Evolutionary conservation across 2,797 vertebrate species (phyloP).

Genomic region (Lates japonicus): DNA sequence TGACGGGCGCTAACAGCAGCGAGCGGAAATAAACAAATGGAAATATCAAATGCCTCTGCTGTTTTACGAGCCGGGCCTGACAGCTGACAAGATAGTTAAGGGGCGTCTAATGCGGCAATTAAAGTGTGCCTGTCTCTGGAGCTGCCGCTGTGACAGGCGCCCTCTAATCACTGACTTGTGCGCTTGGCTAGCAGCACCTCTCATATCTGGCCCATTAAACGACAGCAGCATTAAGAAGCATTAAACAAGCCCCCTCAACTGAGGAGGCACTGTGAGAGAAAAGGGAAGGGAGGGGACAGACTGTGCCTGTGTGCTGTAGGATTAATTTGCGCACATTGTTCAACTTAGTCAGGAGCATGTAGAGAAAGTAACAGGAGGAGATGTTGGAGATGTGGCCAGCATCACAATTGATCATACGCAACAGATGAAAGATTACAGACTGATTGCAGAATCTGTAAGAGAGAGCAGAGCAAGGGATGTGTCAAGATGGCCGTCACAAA

Average conservation of each 20-base stretch:
- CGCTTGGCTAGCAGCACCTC: conserved; percentile 89
- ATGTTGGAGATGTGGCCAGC: conserved; percentile 47
- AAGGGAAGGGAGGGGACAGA: conserved; percentile 73
- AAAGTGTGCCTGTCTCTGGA: conserved; percentile 89
- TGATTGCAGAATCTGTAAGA: conserved; percentile 24
- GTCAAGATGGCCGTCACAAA: conserved; percentile 49
- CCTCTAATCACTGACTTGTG: conserved; percentile 90
- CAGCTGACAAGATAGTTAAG: conserved; percentile 88
- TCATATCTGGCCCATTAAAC: conserved; percentile 89
- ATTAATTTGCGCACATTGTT: conserved; percentile 68
- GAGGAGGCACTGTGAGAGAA: conserved; percentile 65
- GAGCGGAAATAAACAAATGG: conserved; percentile 78
- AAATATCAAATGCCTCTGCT: conserved; percentile 83
- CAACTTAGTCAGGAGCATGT: conserved; percentile 29
- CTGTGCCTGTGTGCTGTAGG: conserved; percentile 57
- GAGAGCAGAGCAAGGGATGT: conserved; percentile 26
- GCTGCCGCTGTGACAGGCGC: conserved; percentile 89
- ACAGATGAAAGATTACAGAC: conserved; percentile 49
- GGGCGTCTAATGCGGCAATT: conserved; percentile 88
- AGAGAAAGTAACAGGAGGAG: conserved; percentile 41
- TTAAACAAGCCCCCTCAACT: conserved; percentile 83
- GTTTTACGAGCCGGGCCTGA: conserved; percentile 81
- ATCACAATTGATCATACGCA: conserved; percentile 32
- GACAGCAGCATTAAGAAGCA: conserved; percentile 90
- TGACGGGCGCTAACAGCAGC: conserved; percentile 51